Conservation (phyloP, 1,140 invertebrate species). For the Drosophila subpulchrella region DNA sequence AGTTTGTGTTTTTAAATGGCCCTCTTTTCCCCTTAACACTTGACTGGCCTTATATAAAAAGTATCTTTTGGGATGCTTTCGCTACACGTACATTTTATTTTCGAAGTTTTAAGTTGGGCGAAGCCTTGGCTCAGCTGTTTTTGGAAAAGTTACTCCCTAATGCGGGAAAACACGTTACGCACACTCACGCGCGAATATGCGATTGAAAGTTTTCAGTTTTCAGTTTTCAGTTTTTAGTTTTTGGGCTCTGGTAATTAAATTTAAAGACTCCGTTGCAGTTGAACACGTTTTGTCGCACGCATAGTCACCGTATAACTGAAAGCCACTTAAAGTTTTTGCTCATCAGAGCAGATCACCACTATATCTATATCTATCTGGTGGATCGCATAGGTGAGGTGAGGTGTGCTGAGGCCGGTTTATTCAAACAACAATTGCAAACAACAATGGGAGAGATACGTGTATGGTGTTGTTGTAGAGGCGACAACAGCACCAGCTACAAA, state of each 20-base stretch:
- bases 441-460: conserved; percentile 62
- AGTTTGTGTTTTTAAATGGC: not conserved
- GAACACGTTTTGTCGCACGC: conserved; percentile 78
- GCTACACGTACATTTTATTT: conserved; percentile 42
- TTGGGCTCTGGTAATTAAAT: conserved; percentile 54
- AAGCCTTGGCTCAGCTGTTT: conserved; percentile 41
- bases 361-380: conserved; percentile 17
- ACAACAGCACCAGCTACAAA: conserved; percentile 59
- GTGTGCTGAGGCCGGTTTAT: conserved; percentile 69
- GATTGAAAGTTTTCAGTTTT: conserved; percentile 44
- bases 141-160: conserved; percentile 34
- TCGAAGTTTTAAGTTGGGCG: conserved; percentile 20
- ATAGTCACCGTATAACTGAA: conserved; percentile 77
- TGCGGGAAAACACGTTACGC: conserved; percentile 36
- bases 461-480: conserved; percentile 37
- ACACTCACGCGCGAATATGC: conserved; percentile 27
- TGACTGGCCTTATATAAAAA: conserved; percentile 36
- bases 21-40: conserved; percentile 4
- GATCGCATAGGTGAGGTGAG: conserved; percentile 10
- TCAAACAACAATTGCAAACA: conserved; percentile 72
- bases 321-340: conserved; percentile 72
- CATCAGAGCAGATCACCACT: conserved; percentile 38
- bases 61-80: conserved; percentile 11
- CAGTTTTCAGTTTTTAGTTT: conserved; percentile 14
- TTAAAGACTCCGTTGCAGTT: conserved; percentile 34